Evolutionary conservation across 2,888 invertebrate genomes (phyloP), one percentile per base, ranked within the genome.

Genomic region (Mythimna lalbum): DNA sequence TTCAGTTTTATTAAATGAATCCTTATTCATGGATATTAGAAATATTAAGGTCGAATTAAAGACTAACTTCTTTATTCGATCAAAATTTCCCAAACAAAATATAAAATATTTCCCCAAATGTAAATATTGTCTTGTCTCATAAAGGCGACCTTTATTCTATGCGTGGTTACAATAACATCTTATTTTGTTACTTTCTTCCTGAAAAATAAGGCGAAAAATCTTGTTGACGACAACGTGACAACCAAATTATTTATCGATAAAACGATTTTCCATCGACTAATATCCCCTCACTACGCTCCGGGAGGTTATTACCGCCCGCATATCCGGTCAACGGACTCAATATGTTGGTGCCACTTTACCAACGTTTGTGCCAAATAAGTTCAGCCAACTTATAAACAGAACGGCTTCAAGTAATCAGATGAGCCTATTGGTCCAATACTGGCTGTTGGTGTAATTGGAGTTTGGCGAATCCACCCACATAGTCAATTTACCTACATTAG

Each of bases 271-370:
- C 67, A 86, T 85, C 85, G 83, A 81, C 76, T 71, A 64, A 49
- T 62, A 57, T 75, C 79, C 76, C 85, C 67, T 83, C 87, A 76
- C 89, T 89, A 87, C 73, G 76, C 86, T 68, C 86, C 81, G 81
- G 90, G 90, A 86, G 81, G 86, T 86, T 86, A 89, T 88, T 88
- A 89, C 83, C 78, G 84, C 87, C 87, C 87, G 87, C 84, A 89
- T 84, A 86, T 84, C 82, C 86, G 89, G 88, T 88, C 91, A 86
- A 78, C 65, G 89, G 91, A 83, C 89, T 77, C 74, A 43, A 21
- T 57, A 60, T 50, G 64, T 72, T 73, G 75, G 69, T 75, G 67
- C 61, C 69, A 72, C 47, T 63, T 69, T 56, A 55, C 75, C 73
- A 80, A 85, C 50, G 36, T 73, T 77, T 63, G 69, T 50, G 65